phyloP scores from a whole-genome alignment of 2,113 vertebrate genomes.

The Melospiza georgiana region DNA sequence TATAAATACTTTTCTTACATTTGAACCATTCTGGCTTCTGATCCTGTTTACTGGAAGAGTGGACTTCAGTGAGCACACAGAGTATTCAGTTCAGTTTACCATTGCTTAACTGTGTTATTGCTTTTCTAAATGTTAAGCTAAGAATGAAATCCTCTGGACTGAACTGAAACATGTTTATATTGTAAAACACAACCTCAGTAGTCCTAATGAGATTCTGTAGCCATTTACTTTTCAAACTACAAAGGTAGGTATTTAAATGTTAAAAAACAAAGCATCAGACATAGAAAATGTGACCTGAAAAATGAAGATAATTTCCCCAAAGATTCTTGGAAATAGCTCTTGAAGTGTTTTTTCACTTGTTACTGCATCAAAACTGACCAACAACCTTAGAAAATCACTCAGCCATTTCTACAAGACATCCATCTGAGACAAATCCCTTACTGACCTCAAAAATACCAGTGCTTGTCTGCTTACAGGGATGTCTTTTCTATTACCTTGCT shows the following conservation, averaged over 20 bases:
- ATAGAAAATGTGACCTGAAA: not conserved
- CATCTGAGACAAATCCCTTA: not conserved
- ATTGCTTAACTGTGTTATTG: not conserved
- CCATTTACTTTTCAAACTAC: not conserved
- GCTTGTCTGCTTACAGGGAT: not conserved
- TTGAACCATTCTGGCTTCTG: not conserved
- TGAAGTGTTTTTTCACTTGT: not conserved
- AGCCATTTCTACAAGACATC: not conserved
- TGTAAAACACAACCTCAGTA: not conserved
- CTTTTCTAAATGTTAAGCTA: not conserved
- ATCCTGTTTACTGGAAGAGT: not conserved
- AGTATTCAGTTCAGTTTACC: not conserved
- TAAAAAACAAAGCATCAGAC: not conserved
- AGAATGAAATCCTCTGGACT: not conserved
- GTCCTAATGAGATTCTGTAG: not conserved
- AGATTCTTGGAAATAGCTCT: not conserved
- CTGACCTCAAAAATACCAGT: not conserved
- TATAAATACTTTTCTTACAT: not conserved
- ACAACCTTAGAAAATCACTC: not conserved
- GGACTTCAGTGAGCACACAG: not conserved
- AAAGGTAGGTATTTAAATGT: constrained; percentile 1
- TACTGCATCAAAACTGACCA: not conserved
- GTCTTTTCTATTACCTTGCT: not conserved
- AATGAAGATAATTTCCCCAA: not conserved
- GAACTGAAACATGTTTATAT: not conserved